Evolutionary conservation across 2,888 invertebrate genomes (phyloP).

Genomic region (Morpho helenor): DNA sequence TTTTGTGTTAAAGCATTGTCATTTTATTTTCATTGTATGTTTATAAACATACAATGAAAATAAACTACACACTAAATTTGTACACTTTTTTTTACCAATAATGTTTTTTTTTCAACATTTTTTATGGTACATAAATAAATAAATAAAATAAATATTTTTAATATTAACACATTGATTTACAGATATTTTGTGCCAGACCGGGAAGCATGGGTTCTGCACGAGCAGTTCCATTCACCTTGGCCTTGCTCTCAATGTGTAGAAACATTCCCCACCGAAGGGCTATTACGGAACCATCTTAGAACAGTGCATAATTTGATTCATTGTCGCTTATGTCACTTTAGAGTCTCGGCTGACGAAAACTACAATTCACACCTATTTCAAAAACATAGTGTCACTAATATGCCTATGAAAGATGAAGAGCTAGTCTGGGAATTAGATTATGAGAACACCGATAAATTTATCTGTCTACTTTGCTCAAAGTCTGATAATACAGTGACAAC

Average conservation of each 20-base stretch:
- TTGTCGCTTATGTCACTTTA: constrained; percentile 65
- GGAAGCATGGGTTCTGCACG: constrained; percentile 55
- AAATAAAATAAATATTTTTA: too few relatives aligned
- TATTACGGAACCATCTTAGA: constrained; percentile 54
- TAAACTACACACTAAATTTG: too few relatives aligned
- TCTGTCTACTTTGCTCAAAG: constrained; percentile 61
- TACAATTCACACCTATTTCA: constrained; percentile 60
- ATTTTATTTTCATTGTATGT: too few relatives aligned
- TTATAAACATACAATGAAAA: too few relatives aligned
- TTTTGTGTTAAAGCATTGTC: too few relatives aligned
- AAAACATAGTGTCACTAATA: constrained; percentile 61
- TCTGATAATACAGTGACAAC: constrained; percentile 42
- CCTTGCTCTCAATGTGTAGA: constrained; percentile 67
- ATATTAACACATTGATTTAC: constrained; percentile 29
- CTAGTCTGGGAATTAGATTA: constrained; percentile 56
- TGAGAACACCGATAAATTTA: constrained; percentile 47
- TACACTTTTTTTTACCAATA: too few relatives aligned
- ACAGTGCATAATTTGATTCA: constrained; percentile 57
- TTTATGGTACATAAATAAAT: too few relatives aligned
- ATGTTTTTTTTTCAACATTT: too few relatives aligned
- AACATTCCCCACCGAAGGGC: constrained; percentile 49
- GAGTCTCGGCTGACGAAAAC: constrained; percentile 55
- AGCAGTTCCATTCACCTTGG: constrained; percentile 66
- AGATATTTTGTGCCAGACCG: constrained; percentile 69
- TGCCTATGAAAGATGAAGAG: constrained; percentile 47